A percentile compares a stretch with the other conserved stretches of the same genome.
phyloP scores from a whole-genome alignment of 2,888 invertebrate species.

The Spodoptera picta region DNA sequence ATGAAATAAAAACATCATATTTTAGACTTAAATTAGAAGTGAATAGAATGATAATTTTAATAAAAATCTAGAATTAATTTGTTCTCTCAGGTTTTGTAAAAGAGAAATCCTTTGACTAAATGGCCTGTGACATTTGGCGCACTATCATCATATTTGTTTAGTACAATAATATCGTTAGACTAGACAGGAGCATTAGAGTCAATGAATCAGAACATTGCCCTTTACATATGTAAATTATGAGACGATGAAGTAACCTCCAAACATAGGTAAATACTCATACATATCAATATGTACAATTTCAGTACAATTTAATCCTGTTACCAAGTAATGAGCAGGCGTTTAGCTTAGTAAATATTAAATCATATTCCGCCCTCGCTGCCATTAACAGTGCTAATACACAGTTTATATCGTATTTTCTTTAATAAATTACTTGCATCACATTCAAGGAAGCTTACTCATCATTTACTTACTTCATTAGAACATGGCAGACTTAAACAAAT shows the following conservation, averaged over 20 bases:
- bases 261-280: not conserved
- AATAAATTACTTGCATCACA: slow-evolving; percentile 32
- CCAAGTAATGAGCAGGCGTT: slow-evolving; percentile 52
- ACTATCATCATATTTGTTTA: no score
- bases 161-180: no score
- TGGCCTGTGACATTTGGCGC: no score
- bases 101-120: no score
- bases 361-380: slow-evolving; percentile 33
- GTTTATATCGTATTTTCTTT: slow-evolving; percentile 49
- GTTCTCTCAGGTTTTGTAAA: no score
- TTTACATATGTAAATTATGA: not conserved
- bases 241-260: not conserved
- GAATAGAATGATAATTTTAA: no score
- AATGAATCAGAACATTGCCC: no score
- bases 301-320: slow-evolving; percentile 44
- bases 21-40: no score
- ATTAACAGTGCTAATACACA: slow-evolving; percentile 53
- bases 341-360: slow-evolving; percentile 59
- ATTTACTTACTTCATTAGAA: slow-evolving; percentile 26
- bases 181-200: no score
- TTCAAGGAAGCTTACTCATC: slow-evolving; percentile 22
- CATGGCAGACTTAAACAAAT: slow-evolving; percentile 12
- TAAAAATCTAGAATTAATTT: no score
- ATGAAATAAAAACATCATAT: no score
- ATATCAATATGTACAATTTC: slow-evolving; percentile 28